A percentile compares a stretch with the other conserved stretches of the same genome.
Conservation (phyloP, 2,113 vertebrate species). For the Hyperopisus bebe region DNA sequence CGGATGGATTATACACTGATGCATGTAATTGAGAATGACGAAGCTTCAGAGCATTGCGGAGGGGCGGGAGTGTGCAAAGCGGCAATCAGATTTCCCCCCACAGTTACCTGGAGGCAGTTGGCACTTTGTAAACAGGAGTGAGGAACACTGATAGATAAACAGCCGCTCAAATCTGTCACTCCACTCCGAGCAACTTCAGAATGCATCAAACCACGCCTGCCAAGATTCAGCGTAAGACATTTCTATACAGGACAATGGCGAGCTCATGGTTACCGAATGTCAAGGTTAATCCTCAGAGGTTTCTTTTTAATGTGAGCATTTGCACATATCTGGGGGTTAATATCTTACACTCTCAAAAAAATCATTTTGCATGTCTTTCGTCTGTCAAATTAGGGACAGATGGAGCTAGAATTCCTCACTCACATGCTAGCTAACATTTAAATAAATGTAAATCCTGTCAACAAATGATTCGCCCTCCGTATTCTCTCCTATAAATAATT, state of each 20-base stretch:
- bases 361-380: neutral
- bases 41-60: neutral
- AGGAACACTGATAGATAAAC: neutral
- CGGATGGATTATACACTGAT: neutral
- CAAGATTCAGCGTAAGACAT: neutral
- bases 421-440: neutral
- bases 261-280: neutral
- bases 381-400: neutral
- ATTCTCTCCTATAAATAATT: slow-evolving; percentile 7
- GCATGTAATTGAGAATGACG: neutral
- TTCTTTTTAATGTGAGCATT: neutral
- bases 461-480: neutral
- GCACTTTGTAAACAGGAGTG: neutral
- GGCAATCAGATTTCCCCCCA: neutral
- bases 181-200: neutral
- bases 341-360: neutral
- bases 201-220: neutral
- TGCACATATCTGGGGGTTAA: neutral
- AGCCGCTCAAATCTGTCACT: neutral
- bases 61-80: neutral
- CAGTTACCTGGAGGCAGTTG: neutral
- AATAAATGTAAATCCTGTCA: neutral
- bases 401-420: neutral
- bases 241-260: neutral
- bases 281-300: neutral